A percentile compares a stretch with the other conserved stretches of the same genome.
phyloP scores from a whole-genome alignment of 2,888 invertebrate species.

The Steinernema carpocapsae region DNA sequence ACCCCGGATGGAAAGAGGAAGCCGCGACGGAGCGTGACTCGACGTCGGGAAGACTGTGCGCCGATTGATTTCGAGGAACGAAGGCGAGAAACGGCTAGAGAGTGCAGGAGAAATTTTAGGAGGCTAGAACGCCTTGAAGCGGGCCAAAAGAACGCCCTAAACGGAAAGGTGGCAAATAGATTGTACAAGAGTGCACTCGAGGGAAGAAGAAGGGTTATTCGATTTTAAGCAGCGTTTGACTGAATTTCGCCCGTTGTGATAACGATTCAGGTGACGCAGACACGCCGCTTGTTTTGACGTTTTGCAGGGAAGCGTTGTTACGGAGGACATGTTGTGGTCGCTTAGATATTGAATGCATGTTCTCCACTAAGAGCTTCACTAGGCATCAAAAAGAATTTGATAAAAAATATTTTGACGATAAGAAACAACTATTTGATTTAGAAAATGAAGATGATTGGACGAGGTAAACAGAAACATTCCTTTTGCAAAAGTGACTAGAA shows the following conservation, averaged over 20 bases:
- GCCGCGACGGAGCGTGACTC: background rate
- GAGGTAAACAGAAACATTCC: too few relatives aligned
- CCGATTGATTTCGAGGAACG: background rate
- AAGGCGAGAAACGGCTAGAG: background rate
- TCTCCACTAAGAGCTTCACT: too few relatives aligned
- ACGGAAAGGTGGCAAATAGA: background rate
- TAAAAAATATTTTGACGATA: too few relatives aligned
- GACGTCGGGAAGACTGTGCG: background rate
- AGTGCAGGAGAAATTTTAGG: background rate
- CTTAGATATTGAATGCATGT: too few relatives aligned
- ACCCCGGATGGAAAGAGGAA: background rate
- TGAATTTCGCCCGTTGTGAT: constrained; percentile 4
- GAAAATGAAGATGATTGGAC: too few relatives aligned
- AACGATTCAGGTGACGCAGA: too few relatives aligned
- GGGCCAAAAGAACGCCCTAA: background rate
- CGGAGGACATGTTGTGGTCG: too few relatives aligned
- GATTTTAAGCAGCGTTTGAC: background rate
- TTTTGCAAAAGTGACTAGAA: too few relatives aligned
- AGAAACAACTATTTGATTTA: too few relatives aligned
- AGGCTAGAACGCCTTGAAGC: background rate
- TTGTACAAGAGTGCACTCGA: background rate
- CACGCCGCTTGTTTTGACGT: too few relatives aligned
- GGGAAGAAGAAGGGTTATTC: background rate
- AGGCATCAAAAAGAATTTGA: too few relatives aligned
- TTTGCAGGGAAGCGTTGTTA: too few relatives aligned